A percentile compares a stretch with the other conserved stretches of the same genome.
These are phyloP conservation scores for Chaitophorus viminalis DNA, from an alignment of 2,888 invertebrate genomes.

Conservation along the genomic window DNA sequence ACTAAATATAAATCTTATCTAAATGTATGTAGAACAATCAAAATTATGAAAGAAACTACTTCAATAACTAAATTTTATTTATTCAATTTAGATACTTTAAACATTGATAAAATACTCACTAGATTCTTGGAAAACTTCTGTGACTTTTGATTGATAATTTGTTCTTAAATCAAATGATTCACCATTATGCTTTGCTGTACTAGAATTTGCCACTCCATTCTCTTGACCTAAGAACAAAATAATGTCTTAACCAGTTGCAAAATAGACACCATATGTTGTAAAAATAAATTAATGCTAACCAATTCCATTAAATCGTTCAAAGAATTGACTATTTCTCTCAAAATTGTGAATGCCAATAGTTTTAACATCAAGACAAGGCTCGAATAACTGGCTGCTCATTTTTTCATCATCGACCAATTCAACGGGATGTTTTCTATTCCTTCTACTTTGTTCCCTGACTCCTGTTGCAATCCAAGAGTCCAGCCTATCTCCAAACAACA, in stretches of 20 bases:
- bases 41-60: neutral
- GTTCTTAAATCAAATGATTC: conserved; percentile 43
- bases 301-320: conserved; percentile 40
- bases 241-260: neutral
- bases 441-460: conserved; percentile 64
- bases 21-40: neutral
- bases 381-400: conserved; percentile 24
- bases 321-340: conserved; percentile 34
- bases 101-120: conserved; percentile 34
- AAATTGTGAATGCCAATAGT: conserved; percentile 32
- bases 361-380: conserved; percentile 31
- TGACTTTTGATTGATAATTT: conserved; percentile 45
- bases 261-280: conserved; percentile 39
- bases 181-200: conserved; percentile 38
- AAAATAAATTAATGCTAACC: conserved; percentile 13
- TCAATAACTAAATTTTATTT: neutral
- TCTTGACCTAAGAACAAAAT: conserved; percentile 27
- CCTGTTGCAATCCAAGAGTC: conserved; percentile 68
- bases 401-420: conserved; percentile 64
- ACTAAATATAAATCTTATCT: too few species aligned
- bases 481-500: conserved; percentile 68
- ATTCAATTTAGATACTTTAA: neutral
- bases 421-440: conserved; percentile 65
- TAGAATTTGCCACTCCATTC: conserved; percentile 40
- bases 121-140: conserved; percentile 42